Evolutionary conservation across 2,888 invertebrate genomes (phyloP).

Genomic region (Ditula angustiorana): DNA sequence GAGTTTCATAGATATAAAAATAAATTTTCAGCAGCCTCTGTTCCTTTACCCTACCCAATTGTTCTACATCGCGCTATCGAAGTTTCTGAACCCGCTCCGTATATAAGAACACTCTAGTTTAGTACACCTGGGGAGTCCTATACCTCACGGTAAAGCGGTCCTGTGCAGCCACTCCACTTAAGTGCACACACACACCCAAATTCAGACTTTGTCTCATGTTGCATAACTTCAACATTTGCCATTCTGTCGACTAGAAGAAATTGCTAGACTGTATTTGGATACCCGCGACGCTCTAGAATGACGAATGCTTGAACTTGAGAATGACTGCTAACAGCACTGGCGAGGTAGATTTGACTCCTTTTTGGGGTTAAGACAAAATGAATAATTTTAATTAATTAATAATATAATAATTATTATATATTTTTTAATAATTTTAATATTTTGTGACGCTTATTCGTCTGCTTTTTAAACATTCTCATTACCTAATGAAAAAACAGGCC

Average conservation of each 20-base stretch:
- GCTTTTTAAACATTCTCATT: no score
- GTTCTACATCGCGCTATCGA: slow-evolving; percentile 65
- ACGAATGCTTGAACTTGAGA: slow-evolving; percentile 71
- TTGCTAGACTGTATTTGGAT: slow-evolving; percentile 75
- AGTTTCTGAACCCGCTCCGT: slow-evolving; percentile 51
- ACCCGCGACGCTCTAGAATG: slow-evolving; percentile 58
- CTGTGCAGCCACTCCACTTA: slow-evolving; percentile 62
- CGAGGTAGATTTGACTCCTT: slow-evolving; percentile 63
- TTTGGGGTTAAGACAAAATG: no score
- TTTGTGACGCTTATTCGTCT: no score
- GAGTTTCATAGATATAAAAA: no score
- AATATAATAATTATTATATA: no score
- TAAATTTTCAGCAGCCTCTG: slow-evolving; percentile 23
- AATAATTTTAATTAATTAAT: no score
- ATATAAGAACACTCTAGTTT: slow-evolving; percentile 47
- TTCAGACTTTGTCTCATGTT: slow-evolving; percentile 57
- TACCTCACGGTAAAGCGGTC: slow-evolving; percentile 62
- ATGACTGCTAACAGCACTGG: slow-evolving; percentile 64
- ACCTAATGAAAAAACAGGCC: no score
- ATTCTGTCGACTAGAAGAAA: slow-evolving; percentile 79
- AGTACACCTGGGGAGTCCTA: slow-evolving; percentile 56
- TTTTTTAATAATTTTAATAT: no score
- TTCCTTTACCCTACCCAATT: slow-evolving; percentile 22
- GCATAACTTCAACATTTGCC: slow-evolving; percentile 76
- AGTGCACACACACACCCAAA: slow-evolving; percentile 62